phyloP scores from a whole-genome alignment of 92 coral and sea anemone genomes.

The Actinernus sp. region DNA sequence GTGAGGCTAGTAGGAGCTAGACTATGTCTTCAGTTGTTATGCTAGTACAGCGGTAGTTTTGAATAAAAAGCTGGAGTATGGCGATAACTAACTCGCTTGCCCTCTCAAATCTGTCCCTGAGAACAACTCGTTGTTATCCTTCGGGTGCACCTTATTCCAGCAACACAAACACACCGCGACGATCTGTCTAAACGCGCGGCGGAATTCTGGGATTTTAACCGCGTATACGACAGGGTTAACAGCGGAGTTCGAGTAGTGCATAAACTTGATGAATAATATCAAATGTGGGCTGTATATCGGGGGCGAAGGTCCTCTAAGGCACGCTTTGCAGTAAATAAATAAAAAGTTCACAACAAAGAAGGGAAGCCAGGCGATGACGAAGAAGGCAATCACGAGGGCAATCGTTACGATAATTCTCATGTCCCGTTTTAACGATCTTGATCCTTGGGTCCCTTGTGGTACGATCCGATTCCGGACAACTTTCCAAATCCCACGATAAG shows the following conservation, averaged over 20 bases:
- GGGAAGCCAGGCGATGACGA: conserved; percentile 87
- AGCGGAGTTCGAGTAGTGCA: conserved; percentile 90
- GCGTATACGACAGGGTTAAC: conserved; percentile 88
- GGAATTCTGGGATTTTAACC: conserved; percentile 92
- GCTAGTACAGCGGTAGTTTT: too few species aligned
- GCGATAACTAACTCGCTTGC: too few species aligned
- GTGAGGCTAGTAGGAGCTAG: too few species aligned
- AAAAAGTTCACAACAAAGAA: conserved; percentile 78
- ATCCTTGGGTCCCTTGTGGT: conserved; percentile 55
- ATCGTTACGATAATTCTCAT: conserved; percentile 93
- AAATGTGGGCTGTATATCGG: conserved; percentile 31
- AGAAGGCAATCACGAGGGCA: conserved; percentile 84
- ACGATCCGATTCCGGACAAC: conserved; percentile 67
- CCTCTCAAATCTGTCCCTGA: conserved; percentile 77
- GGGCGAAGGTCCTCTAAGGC: neutral
- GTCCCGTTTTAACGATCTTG: conserved; percentile 82
- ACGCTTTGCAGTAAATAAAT: conserved; percentile 44
- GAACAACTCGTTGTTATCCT: conserved; percentile 55
- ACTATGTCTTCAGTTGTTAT: too few species aligned
- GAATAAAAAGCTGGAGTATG: too few species aligned
- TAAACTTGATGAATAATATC: conserved; percentile 69
- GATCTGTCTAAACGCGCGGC: conserved; percentile 84
- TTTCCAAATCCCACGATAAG: conserved; percentile 84
- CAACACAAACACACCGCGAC: conserved; percentile 78
- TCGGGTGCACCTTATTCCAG: conserved; percentile 43